Base-by-base conservation (phyloP, 2,888 invertebrate species). In the Lochmaea crataegi region DNA sequence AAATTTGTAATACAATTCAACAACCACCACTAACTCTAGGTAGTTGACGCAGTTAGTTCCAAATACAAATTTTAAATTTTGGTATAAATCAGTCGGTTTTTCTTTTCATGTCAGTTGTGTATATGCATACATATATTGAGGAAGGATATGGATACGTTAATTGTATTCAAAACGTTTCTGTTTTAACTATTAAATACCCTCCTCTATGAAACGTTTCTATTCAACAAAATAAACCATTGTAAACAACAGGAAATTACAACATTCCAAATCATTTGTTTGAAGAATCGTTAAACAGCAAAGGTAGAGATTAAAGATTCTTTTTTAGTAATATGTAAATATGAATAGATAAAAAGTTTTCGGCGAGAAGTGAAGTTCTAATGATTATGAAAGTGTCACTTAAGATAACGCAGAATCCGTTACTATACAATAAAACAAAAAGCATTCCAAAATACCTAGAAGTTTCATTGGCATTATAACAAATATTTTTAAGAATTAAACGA, bases 171-270 rank as follows among this genome's bases (percentile, higher is more conserved):
- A 16, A 10, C 32, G 58, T 26, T 58, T 53, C 18, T 57, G 16
- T 32, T 11, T 58, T 58, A 58, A 32, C 58, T 58, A 58, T 58
- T 58, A 58, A 10, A 58, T 58, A 26, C 32, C 58, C 32, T 32
- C 14, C 58, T 58, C 48, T 45, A 22, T 65, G 38, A 73, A 73
- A 65, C 71, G 68, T 75, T 73, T 63, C 66, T 71, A 69, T 72
- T 75, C 71, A 57, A 68, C 68, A 71, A 71, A 69, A 68, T 73
- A 51, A 71, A 69, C 71, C 60, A 68, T 73, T 64, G 75, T 75
- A 65, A 68, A 70, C 75, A 71, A 73, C 75, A 72, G 75, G 75
- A 75, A 75, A 73, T 75, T 71, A 73, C 75, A 75, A 71, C 75
- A 75, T 75, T 75, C 75, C 73, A 60, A 70, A 61, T 61, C 67